Evolutionary conservation across 2,113 vertebrate species (phyloP), one percentile per base, ranked within the genome.

Genomic region (Odocoileus virginianus): DNA sequence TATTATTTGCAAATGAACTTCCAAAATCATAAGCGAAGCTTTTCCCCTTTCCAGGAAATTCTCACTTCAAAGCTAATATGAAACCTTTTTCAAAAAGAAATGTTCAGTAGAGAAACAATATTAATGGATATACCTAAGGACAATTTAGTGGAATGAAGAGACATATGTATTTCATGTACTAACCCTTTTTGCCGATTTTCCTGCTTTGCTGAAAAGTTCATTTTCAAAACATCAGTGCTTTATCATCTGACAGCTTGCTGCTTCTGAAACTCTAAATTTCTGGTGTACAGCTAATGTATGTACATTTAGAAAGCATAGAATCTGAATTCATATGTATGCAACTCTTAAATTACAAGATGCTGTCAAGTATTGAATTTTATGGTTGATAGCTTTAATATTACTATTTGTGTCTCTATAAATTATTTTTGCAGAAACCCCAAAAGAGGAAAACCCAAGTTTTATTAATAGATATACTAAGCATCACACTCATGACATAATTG

Each of bases 351-450:
- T 98, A 97, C 94, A 93, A 40, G 91, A 85, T 97, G 83, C 97
- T 98, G 88, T 98, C 96, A 98, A 97, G 94, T 98, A 98, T 98
- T 98, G 98, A 98, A 97, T 96, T 98, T 98, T 98, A 95, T 98
- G 97, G 95, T 96, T 97, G 94, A 98, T 98, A 98, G 95, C 91
- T 98, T 98, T 98, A 99, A 98, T 99, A 98, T 98, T 98, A 96
- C 94, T 98, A 98, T 99, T 98, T 99, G 97, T 98, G 67, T 98
- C 95, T 98, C 97, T 98, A 98, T 98, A 98, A 98, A 98, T 98
- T 98, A 97, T 97, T 96, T 97, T 98, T 97, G 93, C 85, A 98
- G 96, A 97, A 98, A 52, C 61, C 45, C 96, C 97, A 36, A 36
- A 36, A 36, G 55, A 71, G 90, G 76, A 98, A 98, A 98, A 97